Evolutionary conservation across 2,888 invertebrate genomes (phyloP).

Genomic region (Tachina lurida): DNA sequence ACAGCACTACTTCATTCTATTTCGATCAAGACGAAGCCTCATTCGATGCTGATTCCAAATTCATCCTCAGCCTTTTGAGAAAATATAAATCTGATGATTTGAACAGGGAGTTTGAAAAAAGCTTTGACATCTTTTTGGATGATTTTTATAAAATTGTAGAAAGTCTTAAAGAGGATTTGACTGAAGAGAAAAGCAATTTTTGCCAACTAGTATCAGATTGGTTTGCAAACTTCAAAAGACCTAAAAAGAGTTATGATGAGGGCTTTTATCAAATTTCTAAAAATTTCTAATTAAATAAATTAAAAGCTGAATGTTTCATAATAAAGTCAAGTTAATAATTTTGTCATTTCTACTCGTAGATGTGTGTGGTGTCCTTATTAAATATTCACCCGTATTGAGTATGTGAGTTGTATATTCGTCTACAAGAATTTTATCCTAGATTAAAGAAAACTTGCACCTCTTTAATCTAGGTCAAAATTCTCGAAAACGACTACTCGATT

Average conservation of each 20-base stretch:
- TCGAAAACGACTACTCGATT: too few relatives aligned
- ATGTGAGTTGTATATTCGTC: too few relatives aligned
- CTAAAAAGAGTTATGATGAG: slow-evolving; percentile 38
- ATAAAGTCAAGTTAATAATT: too few relatives aligned
- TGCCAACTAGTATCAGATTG: slow-evolving; percentile 23
- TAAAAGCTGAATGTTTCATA: too few relatives aligned
- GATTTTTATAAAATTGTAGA: slow-evolving; percentile 50
- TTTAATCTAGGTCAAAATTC: too few relatives aligned
- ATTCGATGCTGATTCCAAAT: slow-evolving; percentile 36
- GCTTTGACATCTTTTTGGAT: slow-evolving; percentile 50
- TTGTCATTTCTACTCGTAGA: too few relatives aligned
- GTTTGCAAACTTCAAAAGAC: slow-evolving; percentile 32
- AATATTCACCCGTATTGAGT: too few relatives aligned
- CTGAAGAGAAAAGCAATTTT: slow-evolving; percentile 4
- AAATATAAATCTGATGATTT: slow-evolving; percentile 66
- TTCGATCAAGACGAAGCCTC: slow-evolving; percentile 28
- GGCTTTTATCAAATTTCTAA: slow-evolving; percentile 40
- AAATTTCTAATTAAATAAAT: slow-evolving; percentile 7
- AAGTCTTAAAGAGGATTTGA: slow-evolving; percentile 12
- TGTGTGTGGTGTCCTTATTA: too few relatives aligned
- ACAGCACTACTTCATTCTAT: slow-evolving; percentile 61
- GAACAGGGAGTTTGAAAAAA: slow-evolving; percentile 60
- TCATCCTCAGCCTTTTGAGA: slow-evolving; percentile 23
- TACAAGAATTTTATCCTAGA: too few relatives aligned
- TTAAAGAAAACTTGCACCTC: too few relatives aligned